Evolutionary conservation across 2,888 invertebrate genomes (phyloP), one percentile per base, ranked within the genome.

Genomic region (Elysia crispata): DNA sequence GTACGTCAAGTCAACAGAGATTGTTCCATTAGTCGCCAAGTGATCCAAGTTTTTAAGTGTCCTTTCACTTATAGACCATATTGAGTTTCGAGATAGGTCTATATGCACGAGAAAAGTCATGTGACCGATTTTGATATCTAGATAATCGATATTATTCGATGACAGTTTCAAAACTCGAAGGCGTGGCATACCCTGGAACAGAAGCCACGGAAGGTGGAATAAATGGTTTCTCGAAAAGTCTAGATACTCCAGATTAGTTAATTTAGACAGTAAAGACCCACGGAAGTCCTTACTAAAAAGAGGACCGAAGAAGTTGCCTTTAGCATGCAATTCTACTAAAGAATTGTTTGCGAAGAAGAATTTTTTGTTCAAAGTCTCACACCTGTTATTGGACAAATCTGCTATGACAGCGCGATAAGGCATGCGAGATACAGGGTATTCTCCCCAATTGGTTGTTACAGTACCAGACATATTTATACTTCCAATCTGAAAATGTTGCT

Each of bases 321-420:
- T 31, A 1, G 60, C n/a, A 33, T 76, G 54, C 11, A 79, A 33
- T n/a, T 33, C 54, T 57, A 30, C 25, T 54, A 79, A 6, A 5
- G 67, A 69, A 25, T 77, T 77, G 23, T 77, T 67, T 6, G 11
- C n/a, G 0, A 18, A 15, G 5, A 78, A 50, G 30, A 78, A 78
- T 13, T n/a, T 15, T 13, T 8, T 1, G 25, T 5, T 30, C 8
- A 78, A 31, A n/a, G 6, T n/a, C n/a, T 72, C 72, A 49, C 78
- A 78, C 8, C 23, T 69, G 33, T 78, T 78, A 8, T 78, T 30
- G 11, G 78, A 78, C 20, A 78, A 64, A 72, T 78, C 78, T 6
- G 72, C 78, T 13, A 78, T 30, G 49, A 57, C 70, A 6, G 41
- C 11, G 5, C 41, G 11, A 67, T 50, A 0, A 15, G 54, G 1